These are phyloP conservation scores for Temnothorax ravouxi DNA, from an alignment of 2,888 invertebrate genomes.

Conservation along the genomic window DNA sequence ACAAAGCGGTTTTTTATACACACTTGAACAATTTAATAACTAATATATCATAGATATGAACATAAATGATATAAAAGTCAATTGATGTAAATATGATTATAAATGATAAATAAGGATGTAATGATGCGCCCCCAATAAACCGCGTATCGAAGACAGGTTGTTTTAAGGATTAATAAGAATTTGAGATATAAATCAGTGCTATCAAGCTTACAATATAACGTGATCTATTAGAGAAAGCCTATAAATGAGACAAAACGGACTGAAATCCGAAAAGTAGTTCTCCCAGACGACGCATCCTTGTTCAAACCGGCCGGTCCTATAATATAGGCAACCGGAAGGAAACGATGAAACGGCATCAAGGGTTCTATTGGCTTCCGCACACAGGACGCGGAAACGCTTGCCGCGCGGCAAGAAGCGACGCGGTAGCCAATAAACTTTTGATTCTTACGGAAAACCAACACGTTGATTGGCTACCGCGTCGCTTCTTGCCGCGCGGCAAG, in stretches of 20 bases:
- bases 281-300: not conserved
- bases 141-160: too few species aligned
- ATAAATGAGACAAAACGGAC: slow-evolving; percentile 1
- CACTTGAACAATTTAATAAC: not conserved
- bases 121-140: too few species aligned
- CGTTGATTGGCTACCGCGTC: too few species aligned
- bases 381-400: too few species aligned
- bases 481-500: too few species aligned
- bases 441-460: too few species aligned
- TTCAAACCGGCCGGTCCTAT: not conserved
- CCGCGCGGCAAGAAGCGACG: too few species aligned
- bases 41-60: not conserved
- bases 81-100: not conserved
- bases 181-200: not conserved
- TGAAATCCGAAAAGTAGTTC: not conserved
- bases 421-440: too few species aligned
- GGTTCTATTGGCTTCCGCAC: too few species aligned
- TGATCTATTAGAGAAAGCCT: not conserved
- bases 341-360: slow-evolving; percentile 33
- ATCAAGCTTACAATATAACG: not conserved
- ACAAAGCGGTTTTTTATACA: not conserved
- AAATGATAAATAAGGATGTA: not conserved
- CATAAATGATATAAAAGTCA: not conserved
- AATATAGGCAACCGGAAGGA: slow-evolving; percentile 40
- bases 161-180: not conserved